These are phyloP conservation scores for Ophioninae sp. DNA, from an alignment of 2,888 invertebrate species.

Conservation along the genomic window DNA sequence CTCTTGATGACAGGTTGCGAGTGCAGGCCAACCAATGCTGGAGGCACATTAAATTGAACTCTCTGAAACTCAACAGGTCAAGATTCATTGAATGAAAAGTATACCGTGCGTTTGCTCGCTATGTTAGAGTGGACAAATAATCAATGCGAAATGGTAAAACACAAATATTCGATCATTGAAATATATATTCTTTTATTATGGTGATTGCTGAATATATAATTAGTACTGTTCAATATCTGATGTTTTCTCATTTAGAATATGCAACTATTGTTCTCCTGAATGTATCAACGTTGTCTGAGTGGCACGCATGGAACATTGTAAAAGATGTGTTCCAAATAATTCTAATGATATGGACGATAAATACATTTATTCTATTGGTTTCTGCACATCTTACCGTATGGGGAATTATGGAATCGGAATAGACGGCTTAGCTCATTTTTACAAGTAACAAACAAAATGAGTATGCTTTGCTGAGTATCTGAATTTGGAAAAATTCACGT, in stretches of 20 bases:
- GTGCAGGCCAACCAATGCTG: too few relatives aligned
- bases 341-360: background rate
- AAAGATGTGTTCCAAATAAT: background rate
- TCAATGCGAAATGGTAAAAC: background rate
- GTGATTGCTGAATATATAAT: background rate
- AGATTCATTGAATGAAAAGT: too few relatives aligned
- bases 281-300: background rate
- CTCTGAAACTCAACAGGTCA: too few relatives aligned
- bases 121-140: background rate
- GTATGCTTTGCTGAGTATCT: slow-evolving; percentile 63
- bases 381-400: background rate
- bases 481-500: slow-evolving; percentile 64
- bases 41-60: too few relatives aligned
- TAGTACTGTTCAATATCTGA: background rate
- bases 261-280: background rate
- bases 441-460: slow-evolving; percentile 65
- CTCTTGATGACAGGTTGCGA: too few relatives aligned
- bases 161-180: background rate
- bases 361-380: background rate
- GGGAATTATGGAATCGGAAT: background rate
- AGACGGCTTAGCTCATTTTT: background rate
- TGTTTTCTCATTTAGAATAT: background rate
- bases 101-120: too few relatives aligned
- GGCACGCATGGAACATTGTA: background rate
- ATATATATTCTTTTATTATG: background rate